A percentile compares a stretch with the other conserved stretches of the same genome.
Conservation (phyloP, 2,113 vertebrate species). For the Gasterosteus aculeatus region DNA sequence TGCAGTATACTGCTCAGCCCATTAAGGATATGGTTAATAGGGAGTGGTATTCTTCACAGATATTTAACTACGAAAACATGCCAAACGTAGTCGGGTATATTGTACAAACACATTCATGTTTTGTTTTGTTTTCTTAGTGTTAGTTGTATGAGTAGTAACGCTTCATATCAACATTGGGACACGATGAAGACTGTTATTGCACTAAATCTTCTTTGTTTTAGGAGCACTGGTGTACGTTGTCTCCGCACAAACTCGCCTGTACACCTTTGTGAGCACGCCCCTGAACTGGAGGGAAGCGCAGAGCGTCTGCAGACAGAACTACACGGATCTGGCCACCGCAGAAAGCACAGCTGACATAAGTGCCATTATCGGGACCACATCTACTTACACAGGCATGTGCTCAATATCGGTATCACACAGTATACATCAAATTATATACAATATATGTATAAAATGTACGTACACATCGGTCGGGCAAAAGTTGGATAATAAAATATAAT, state of each 20-base stretch:
- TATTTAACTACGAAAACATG: background rate
- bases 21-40: background rate
- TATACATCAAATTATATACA: background rate
- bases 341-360: conserved; percentile 14
- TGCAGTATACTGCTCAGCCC: background rate
- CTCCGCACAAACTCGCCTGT: conserved; percentile 29
- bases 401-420: background rate
- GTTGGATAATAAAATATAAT: background rate
- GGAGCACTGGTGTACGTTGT: conserved; percentile 25
- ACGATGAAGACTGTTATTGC: too few species aligned
- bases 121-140: background rate
- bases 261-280: conserved; percentile 2
- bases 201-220: conserved; percentile 24
- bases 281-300: conserved; percentile 32
- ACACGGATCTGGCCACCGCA: conserved; percentile 54
- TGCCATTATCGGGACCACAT: background rate
- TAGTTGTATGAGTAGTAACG: background rate
- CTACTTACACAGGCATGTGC: conserved; percentile 15
- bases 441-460: background rate
- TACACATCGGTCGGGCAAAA: background rate
- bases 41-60: background rate
- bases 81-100: background rate
- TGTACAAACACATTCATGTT: background rate
- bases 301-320: conserved; percentile 36
- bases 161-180: background rate